A percentile compares a stretch with the other conserved stretches of the same genome.
Conservation (phyloP, 1,140 invertebrate genomes). For the Orius insidiosus region DNA sequence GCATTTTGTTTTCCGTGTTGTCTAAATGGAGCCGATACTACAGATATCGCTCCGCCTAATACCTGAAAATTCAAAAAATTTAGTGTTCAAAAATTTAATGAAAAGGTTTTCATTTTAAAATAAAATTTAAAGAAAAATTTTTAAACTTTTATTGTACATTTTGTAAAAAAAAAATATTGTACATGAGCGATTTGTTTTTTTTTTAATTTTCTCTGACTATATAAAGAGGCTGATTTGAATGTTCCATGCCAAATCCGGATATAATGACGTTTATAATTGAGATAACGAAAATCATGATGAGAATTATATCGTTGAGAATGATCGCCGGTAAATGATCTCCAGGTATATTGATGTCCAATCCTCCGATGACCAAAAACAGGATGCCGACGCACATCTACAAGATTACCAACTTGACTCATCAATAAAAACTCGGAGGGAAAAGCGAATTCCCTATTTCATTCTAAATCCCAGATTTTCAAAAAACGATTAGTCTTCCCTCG, state of each 20-base stretch:
- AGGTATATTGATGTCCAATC: conserved; percentile 56
- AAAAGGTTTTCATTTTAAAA: conserved; percentile 1
- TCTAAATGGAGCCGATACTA: conserved; percentile 34
- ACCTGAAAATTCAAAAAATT: conserved; percentile 38
- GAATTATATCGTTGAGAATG: conserved; percentile 59
- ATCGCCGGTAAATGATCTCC: conserved; percentile 48
- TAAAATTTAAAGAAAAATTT: neutral
- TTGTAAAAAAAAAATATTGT: neutral
- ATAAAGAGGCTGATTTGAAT: conserved; percentile 42
- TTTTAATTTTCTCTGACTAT: conserved; percentile 19
- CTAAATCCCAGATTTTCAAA: too few relatives aligned
- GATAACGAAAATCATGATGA: conserved; percentile 60
- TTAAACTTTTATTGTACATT: neutral
- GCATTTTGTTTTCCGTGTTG: conserved; percentile 29
- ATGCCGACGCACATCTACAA: conserved; percentile 57
- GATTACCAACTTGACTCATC: too few relatives aligned
- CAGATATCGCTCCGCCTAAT: conserved; percentile 36
- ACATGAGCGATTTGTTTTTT: too few relatives aligned
- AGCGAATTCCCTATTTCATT: too few relatives aligned
- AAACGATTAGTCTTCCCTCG: too few relatives aligned
- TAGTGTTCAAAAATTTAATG: too few relatives aligned
- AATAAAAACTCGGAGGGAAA: too few relatives aligned
- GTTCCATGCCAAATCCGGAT: conserved; percentile 63
- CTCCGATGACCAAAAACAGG: conserved; percentile 61
- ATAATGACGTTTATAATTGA: conserved; percentile 61